Evolutionary conservation across 2,888 invertebrate species (phyloP).

Genomic region (Mimumesa dahlbomi): DNA sequence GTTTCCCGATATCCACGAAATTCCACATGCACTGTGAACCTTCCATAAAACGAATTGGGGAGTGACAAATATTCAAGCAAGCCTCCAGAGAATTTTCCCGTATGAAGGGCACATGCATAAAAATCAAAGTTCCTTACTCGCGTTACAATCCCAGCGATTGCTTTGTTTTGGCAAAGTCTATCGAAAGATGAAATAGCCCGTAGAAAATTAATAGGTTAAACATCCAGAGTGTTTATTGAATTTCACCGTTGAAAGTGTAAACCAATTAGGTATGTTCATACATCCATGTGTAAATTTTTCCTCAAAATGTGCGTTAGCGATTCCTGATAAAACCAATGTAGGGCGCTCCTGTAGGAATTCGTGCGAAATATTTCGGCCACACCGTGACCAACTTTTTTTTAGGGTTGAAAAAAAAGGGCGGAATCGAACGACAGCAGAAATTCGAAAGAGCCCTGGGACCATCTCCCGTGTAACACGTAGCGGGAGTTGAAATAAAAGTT

Average conservation of each 20-base stretch:
- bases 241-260: no score
- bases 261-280: not conserved
- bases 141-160: conserved; percentile 1
- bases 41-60: not conserved
- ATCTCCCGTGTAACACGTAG: conserved; percentile 2
- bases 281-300: conserved; percentile 2
- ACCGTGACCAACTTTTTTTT: conserved; percentile 17
- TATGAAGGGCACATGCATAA: conserved; percentile 18
- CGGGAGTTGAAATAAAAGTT: conserved; percentile 3
- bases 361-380: conserved; percentile 16
- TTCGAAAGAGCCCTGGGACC: not conserved
- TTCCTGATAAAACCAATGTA: conserved; percentile 5
- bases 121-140: conserved; percentile 26
- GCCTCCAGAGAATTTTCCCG: not conserved
- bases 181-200: not conserved
- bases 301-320: conserved; percentile 18
- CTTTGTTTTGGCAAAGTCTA: not conserved
- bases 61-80: not conserved
- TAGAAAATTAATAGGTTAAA: no score
- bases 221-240: no score
- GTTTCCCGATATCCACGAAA: not conserved
- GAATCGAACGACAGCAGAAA: conserved; percentile 1
- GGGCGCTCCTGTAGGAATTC: conserved; percentile 10
- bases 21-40: not conserved
- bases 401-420: not conserved